Percentiles rank a stretch among this genome's conserved stretches.
Conservation (phyloP, 2,888 invertebrate genomes). For the Campaea margaritaria region DNA sequence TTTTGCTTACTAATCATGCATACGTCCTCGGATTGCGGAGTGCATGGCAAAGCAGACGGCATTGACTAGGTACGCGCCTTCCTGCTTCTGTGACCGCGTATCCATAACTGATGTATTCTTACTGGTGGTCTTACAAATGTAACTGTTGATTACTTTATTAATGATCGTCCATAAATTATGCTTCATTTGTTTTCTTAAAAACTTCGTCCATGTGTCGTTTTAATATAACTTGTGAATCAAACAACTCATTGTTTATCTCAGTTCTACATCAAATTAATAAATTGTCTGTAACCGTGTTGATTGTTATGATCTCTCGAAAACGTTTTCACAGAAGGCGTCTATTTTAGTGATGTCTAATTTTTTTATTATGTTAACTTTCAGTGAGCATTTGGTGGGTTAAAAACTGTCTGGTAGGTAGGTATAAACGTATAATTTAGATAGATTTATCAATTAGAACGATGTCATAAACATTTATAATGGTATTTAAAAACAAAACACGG, state of each 20-base stretch:
- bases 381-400: conserved; percentile 40
- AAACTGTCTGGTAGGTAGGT: conserved; percentile 35
- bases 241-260: conserved; percentile 4
- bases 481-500: conserved; percentile 52
- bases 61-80: conserved; percentile 53
- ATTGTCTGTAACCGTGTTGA: conserved; percentile 23
- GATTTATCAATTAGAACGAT: conserved; percentile 48
- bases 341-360: conserved; percentile 8
- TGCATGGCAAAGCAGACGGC: conserved; percentile 63
- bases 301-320: conserved; percentile 4
- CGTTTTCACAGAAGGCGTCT: conserved; percentile 5
- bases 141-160: conserved; percentile 9
- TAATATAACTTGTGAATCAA: conserved; percentile 24
- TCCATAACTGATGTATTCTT: conserved; percentile 8
- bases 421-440: conserved; percentile 41
- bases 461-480: conserved; percentile 47
- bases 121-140: conserved; percentile 3
- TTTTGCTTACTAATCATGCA: neutral
- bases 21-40: conserved; percentile 50
- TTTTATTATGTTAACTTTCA: conserved; percentile 34
- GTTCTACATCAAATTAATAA: conserved; percentile 23
- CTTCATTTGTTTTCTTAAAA: conserved; percentile 16
- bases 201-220: conserved; percentile 20
- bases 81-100: conserved; percentile 48
- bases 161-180: neutral